phyloP scores from a whole-genome alignment of 1,140 invertebrate genomes.

The Heliconius eleuchia region DNA sequence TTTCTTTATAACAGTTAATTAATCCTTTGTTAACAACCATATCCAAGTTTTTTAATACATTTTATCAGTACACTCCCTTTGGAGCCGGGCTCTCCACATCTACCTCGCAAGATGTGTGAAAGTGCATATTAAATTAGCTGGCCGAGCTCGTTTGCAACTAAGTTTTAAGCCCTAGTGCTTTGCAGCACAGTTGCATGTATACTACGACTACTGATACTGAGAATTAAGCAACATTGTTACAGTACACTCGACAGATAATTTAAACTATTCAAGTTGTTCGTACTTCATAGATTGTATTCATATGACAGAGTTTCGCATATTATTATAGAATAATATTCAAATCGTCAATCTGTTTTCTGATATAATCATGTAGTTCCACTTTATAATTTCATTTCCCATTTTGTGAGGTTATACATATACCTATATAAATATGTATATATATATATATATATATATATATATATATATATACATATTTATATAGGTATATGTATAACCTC shows the following conservation, averaged over 20 bases:
- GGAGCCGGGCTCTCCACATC: not conserved
- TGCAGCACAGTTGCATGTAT: not conserved
- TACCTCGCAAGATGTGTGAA: slow-evolving; percentile 1
- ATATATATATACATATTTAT: no score
- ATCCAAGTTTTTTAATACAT: not conserved
- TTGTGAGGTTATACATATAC: not conserved
- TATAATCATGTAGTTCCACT: not conserved
- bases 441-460: no score
- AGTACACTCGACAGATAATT: slow-evolving; percentile 6
- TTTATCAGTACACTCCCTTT: not conserved
- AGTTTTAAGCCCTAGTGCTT: slow-evolving; percentile 8
- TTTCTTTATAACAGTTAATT: no score
- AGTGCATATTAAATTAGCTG: slow-evolving; percentile 11
- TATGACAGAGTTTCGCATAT: slow-evolving; percentile 9
- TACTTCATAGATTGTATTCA: not conserved
- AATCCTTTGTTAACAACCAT: no score
- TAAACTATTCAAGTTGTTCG: not conserved
- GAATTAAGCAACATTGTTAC: slow-evolving; percentile 12
- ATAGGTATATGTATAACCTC: not conserved
- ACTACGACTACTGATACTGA: not conserved
- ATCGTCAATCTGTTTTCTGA: not conserved
- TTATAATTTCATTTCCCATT: not conserved
- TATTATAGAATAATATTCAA: slow-evolving; percentile 4
- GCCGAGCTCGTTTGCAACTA: slow-evolving; percentile 11
- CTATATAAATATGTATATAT: no score